Evolutionary conservation across 2,113 vertebrate genomes (phyloP).

Genomic region (Rhinichthys klamathensis): DNA sequence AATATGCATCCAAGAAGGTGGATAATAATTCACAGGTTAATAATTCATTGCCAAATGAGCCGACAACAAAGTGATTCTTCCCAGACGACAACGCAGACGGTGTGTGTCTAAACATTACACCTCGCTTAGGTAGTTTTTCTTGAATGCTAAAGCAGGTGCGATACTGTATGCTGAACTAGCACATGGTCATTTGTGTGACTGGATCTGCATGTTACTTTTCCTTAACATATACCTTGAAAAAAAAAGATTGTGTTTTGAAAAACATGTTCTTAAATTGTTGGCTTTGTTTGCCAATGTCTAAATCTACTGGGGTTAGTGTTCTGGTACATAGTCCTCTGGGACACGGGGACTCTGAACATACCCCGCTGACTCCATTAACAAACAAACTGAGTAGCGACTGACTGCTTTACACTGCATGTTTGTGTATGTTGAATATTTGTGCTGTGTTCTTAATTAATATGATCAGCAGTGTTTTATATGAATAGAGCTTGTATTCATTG

Average conservation of each 20-base stretch:
- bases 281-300: neutral
- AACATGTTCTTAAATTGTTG: neutral
- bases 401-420: neutral
- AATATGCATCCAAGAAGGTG: constrained; percentile 69
- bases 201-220: neutral
- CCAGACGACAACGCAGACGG: constrained; percentile 53
- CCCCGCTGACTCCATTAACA: neutral
- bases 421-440: neutral
- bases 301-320: neutral
- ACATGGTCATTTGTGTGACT: neutral
- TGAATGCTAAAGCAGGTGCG: constrained; percentile 37
- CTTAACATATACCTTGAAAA: neutral
- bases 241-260: neutral
- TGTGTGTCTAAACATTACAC: constrained; percentile 65
- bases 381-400: neutral
- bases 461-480: neutral
- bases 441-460: neutral
- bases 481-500: neutral
- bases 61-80: constrained; percentile 67
- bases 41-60: constrained; percentile 71
- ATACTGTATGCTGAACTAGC: neutral
- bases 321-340: neutral
- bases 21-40: constrained; percentile 72
- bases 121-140: constrained; percentile 60
- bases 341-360: neutral